These are phyloP conservation scores for Pogonocichla stellata DNA, from an alignment of 2,113 vertebrate genomes.

Conservation along the genomic window DNA sequence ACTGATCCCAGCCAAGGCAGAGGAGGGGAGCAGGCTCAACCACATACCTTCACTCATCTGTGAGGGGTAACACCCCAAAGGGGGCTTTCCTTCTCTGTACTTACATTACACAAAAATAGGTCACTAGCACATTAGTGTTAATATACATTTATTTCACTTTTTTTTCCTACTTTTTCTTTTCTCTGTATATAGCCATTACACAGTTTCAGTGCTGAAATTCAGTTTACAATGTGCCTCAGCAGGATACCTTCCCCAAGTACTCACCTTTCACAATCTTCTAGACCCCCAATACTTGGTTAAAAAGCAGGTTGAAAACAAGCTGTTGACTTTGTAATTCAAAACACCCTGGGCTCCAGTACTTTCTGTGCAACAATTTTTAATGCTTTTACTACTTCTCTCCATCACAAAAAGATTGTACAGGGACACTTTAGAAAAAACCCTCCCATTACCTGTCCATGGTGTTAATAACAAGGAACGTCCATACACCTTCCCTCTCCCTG, in stretches of 20 bases:
- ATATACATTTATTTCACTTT: not conserved
- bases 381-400: not conserved
- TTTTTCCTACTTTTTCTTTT: not conserved
- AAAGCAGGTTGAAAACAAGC: not conserved
- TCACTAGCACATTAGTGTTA: not conserved
- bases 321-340: not conserved
- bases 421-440: not conserved
- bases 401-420: not conserved
- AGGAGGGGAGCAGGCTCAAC: not conserved
- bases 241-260: not conserved
- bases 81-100: not conserved
- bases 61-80: not conserved
- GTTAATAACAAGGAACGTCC: not conserved
- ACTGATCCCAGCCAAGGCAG: fast-evolving
- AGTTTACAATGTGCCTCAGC: not conserved
- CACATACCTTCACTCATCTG: not conserved
- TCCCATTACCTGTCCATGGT: not conserved
- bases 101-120: not conserved
- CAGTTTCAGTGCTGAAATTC: not conserved
- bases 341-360: not conserved
- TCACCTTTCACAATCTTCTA: not conserved
- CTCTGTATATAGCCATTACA: not conserved
- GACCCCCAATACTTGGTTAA: not conserved
- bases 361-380: not conserved
- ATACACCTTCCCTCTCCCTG: not conserved